A percentile compares a stretch with the other conserved stretches of the same genome.
Conservation (phyloP, 2,113 vertebrate genomes). For the Psophia crepitans region DNA sequence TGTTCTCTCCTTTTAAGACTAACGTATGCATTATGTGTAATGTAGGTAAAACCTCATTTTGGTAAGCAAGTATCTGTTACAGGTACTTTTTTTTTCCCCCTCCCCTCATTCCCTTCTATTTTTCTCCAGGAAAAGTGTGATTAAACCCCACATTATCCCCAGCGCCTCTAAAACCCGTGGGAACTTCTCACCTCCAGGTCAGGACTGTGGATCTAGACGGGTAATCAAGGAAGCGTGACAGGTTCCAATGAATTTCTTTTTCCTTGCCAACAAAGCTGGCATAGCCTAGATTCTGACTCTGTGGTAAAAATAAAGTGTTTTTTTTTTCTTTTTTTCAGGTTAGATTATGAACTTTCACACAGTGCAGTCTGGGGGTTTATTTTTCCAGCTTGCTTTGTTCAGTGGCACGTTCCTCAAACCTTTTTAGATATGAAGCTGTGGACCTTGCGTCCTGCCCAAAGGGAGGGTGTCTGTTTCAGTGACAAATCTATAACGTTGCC, state of each 20-base stretch:
- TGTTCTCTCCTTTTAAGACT: not conserved
- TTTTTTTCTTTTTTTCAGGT: not conserved
- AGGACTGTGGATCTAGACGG: not conserved
- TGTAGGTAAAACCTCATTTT: not conserved
- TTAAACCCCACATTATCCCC: not conserved
- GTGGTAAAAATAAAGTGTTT: not conserved
- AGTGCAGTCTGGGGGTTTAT: not conserved
- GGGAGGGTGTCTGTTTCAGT: not conserved
- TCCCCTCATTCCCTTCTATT: not conserved
- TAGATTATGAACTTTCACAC: not conserved
- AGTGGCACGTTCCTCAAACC: not conserved
- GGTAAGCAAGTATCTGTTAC: not conserved
- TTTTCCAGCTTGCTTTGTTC: not conserved
- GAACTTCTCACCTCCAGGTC: not conserved
- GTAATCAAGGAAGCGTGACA: not conserved
- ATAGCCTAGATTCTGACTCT: not conserved
- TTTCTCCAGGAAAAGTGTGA: not conserved
- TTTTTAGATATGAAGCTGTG: not conserved
- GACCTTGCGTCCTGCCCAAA: not conserved
- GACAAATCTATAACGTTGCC: not conserved
- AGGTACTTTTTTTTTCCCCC: not conserved
- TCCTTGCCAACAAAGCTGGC: not conserved
- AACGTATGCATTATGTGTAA: not conserved
- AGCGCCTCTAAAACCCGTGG: not conserved
- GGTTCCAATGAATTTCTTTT: not conserved